A percentile compares a stretch with the other conserved stretches of the same genome.
Conservation (phyloP, 2,113 vertebrate genomes). For the Strigops habroptila region DNA sequence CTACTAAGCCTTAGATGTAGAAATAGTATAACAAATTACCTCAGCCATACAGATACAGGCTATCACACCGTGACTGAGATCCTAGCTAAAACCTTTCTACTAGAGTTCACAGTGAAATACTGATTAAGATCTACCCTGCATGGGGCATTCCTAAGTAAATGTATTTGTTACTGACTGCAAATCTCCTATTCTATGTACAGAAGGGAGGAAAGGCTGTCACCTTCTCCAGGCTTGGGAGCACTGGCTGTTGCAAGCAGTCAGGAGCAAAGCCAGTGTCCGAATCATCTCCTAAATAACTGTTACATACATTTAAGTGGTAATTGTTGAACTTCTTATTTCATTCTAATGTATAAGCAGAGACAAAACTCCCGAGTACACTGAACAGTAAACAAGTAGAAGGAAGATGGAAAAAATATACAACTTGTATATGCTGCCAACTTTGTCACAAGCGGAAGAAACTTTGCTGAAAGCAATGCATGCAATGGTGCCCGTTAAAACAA, state of each 20-base stretch:
- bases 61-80: not conserved
- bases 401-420: not conserved
- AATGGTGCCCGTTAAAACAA: not conserved
- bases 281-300: not conserved
- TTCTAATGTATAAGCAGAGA: not conserved
- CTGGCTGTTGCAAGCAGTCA: not conserved
- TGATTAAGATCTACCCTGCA: not conserved
- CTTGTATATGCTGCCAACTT: not conserved
- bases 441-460: not conserved
- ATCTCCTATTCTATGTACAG: not conserved
- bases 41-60: rapidly evolving
- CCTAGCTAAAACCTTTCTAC: not conserved
- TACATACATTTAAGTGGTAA: rapidly evolving
- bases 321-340: not conserved
- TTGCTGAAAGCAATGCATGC: not conserved
- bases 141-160: not conserved
- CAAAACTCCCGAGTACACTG: not conserved
- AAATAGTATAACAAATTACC: not conserved
- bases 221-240: not conserved
- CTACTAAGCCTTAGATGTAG: not conserved
- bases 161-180: not conserved
- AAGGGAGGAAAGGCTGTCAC: not conserved
- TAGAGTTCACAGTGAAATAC: not conserved
- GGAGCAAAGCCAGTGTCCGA: not conserved
- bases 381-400: not conserved